Evolutionary conservation across 2,888 invertebrate genomes (phyloP), one percentile per base, ranked within the genome.

Genomic region (Galerucella pusilla): DNA sequence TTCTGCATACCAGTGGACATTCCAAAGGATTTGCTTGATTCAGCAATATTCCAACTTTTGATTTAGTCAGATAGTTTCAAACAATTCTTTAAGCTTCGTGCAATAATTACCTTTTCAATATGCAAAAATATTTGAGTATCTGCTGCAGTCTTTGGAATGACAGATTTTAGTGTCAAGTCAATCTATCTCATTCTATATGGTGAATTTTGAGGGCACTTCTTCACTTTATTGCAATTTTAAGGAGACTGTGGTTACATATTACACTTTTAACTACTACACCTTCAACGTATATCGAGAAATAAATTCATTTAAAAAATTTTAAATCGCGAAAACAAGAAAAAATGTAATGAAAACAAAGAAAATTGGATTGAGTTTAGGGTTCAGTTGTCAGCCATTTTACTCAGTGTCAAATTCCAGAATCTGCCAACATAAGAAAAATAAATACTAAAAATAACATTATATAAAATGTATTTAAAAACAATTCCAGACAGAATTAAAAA

Each of bases 311-410:
- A 78, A 74, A 65, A 73, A 64, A 70, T 77, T 77, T 60, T 73
- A 73, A 78, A 78, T 79, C 82, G 81, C 81, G 83, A 78, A 85
- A 87, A 82, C 81, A 84, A 85, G 83, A 80, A 84, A 86, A 86
- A 85, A 83, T 84, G 81, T 80, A 86, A 87, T 84, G 86, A 88
- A 88, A 88, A 88, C 88, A 88, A 88, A 88, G 88, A 87, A 87
- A 87, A 87, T 86, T 85, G 82, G 84, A 82, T 76, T 83, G 83
- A 85, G 84, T 87, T 87, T 85, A 87, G 85, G 74, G 71, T 76
- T 78, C 71, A 78, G 68, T 85, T 85, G 84, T 85, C 87, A 85
- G 87, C 87, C 88, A 88, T 88, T 85, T 87, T 87, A 85, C 83
- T 81, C 81, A 87, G 86, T 87, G 87, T 87, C 88, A 88, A 87